Base-by-base conservation (phyloP, 2,113 vertebrate genomes). In the Pristiophorus japonicus region DNA sequence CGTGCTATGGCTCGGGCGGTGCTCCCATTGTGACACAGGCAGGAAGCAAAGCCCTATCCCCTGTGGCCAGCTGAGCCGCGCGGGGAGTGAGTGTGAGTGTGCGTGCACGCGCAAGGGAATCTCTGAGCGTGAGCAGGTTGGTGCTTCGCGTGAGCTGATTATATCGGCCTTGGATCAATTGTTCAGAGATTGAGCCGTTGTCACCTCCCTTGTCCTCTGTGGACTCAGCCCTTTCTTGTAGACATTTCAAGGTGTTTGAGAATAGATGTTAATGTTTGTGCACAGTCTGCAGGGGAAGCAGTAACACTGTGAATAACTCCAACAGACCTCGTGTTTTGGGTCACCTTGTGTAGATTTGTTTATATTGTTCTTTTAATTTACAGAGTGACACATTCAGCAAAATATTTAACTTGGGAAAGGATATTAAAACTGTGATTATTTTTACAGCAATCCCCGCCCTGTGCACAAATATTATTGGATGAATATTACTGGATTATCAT, bases 401-500 rank as follows among this genome's bases (percentile, higher is more conserved):
- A 81, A 20, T 81, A 42, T 81, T 42, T 81, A 81, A 81, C 78
- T 70, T 42, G 38, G 38, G 38, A 81, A 81, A 42, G 78, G 38
- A 88, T 88, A 88, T 55, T 51, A 88, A 47, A 88, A 88, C 85
- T 51, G 85, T 88, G 85, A 88, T 55, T 55, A 81, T 81, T 88
- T 88, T 88, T 55, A 22, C 34, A 88, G 85, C 45, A 34, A 30
- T 88, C 10, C 51, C 47, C 85, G 24, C 24, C 78, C 78, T 81
- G 78, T 81, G 38, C 78, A 88, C 27, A 47, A 87, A 55, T 88
- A 24, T 24, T 88, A 88, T 51, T 27, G 85, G 85, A 47, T 11
- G 47, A 88, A 34, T 88, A 55, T 88, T 47, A 88, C 27, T 88
- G 47, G 30, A 88, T 51, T 88, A 47, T 55, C 47, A 11, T 20